Conservation (phyloP, 37 sponge, comb jelly and placozoan species). For the Aphrocallistes beatrix region DNA sequence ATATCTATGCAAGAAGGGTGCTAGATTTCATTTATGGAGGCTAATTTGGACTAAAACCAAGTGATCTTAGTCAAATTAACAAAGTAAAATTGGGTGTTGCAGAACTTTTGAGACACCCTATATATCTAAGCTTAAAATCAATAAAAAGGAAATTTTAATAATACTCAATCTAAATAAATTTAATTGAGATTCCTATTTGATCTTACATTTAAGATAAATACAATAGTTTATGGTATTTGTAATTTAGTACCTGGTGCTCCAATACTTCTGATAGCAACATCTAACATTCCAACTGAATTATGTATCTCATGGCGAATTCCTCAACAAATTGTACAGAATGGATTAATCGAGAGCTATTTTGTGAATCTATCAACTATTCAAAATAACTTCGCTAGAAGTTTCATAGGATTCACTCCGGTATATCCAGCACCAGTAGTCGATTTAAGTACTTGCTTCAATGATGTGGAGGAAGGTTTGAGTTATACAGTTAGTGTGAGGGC, state of each 20-base stretch:
- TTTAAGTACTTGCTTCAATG: neutral
- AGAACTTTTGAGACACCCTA: no score
- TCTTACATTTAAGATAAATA: no score
- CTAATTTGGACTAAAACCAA: no score
- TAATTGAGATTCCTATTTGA: no score
- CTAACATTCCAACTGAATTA: neutral
- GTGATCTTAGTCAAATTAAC: no score
- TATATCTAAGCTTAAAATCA: no score
- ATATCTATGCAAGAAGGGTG: no score
- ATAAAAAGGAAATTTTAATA: no score
- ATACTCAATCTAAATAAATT: no score
- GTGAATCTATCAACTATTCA: neutral
- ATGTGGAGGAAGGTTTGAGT: neutral
- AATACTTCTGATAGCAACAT: neutral
- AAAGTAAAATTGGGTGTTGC: no score
- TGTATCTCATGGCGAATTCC: neutral
- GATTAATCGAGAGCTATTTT: neutral
- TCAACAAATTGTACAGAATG: neutral
- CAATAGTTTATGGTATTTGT: neutral
- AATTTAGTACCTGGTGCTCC: neutral
- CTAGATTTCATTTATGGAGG: no score
- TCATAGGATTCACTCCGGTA: neutral
- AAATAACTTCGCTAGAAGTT: neutral
- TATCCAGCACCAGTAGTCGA: neutral
- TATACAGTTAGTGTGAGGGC: neutral